phyloP scores from a whole-genome alignment of 2,888 invertebrate species.

The Baronia brevicornis region DNA sequence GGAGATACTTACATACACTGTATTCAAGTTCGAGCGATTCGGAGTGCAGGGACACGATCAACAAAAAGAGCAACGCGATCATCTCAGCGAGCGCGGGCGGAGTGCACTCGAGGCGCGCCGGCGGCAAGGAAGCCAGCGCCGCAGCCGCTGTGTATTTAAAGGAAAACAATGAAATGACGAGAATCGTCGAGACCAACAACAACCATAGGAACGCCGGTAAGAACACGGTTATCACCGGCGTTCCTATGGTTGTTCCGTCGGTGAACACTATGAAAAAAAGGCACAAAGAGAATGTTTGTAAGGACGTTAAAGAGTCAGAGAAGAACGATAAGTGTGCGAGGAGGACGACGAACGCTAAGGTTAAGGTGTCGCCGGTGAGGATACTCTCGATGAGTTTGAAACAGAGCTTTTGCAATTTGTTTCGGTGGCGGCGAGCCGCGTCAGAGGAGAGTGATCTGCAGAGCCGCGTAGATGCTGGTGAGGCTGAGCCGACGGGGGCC shows the following conservation, averaged over 20 bases:
- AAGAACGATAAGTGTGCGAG: conserved; percentile 65
- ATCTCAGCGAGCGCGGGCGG: conserved; percentile 63
- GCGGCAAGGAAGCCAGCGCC: conserved; percentile 44
- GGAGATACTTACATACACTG: conserved; percentile 87
- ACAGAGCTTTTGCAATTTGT: conserved; percentile 90
- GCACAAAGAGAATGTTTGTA: conserved; percentile 56
- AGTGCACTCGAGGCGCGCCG: conserved; percentile 44
- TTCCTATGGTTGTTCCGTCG: too few species aligned
- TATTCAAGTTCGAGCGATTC: conserved; percentile 86
- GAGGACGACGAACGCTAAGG: conserved; percentile 40
- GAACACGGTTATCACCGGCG: conserved; percentile 74
- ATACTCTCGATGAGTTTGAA: conserved; percentile 86
- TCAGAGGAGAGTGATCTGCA: conserved; percentile 33
- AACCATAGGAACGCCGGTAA: conserved; percentile 66
- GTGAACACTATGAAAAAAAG: conserved; percentile 79
- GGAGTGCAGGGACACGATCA: conserved; percentile 60
- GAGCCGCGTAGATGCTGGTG: conserved; percentile 32
- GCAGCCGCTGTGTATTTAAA: conserved; percentile 48
- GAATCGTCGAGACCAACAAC: conserved; percentile 57
- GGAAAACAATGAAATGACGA: conserved; percentile 46
- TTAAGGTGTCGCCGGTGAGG: conserved; percentile 79
- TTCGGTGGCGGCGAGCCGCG: conserved; percentile 76
- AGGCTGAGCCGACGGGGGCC: conserved; percentile 33
- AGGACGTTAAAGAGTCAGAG: conserved; percentile 45
- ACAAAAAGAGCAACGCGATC: conserved; percentile 64